phyloP scores from a whole-genome alignment of 1,140 invertebrate species.

The Eumeta japonica region DNA sequence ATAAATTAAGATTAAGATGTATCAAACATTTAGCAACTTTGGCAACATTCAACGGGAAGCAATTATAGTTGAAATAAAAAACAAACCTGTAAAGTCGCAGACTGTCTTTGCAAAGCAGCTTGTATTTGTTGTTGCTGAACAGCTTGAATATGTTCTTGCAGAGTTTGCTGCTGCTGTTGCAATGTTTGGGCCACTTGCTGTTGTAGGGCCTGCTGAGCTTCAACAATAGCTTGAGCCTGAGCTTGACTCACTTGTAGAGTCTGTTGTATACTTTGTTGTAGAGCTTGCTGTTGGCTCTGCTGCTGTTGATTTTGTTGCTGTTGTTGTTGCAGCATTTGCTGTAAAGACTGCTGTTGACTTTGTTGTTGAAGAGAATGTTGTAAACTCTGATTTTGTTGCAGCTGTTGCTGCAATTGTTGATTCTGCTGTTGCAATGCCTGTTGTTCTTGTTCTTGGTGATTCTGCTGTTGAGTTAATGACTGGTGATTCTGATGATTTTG shows the following conservation, averaged over 20 bases:
- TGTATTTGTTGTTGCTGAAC: conserved; percentile 50
- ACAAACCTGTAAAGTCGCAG: conserved; percentile 39
- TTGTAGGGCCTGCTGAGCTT: conserved; percentile 41
- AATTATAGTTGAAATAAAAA: neutral
- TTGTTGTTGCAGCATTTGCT: conserved; percentile 41
- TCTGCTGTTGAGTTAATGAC: conserved; percentile 33
- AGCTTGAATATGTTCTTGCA: conserved; percentile 44
- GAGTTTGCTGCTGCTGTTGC: conserved; percentile 42
- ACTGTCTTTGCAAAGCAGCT: conserved; percentile 45
- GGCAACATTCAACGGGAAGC: neutral
- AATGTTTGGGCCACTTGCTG: conserved; percentile 46
- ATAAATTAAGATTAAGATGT: conserved; percentile 1
- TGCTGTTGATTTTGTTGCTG: conserved; percentile 15
- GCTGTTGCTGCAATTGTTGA: conserved; percentile 39
- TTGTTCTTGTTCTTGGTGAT: conserved; percentile 39
- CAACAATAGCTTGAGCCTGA: conserved; percentile 40
- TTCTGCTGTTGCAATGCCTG: conserved; percentile 39
- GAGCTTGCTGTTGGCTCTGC: conserved; percentile 27
- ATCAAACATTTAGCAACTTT: conserved; percentile 1
- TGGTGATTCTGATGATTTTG: conserved; percentile 33
- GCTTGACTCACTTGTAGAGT: conserved; percentile 43
- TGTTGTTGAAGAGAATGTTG: conserved; percentile 28
- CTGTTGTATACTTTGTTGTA: conserved; percentile 37
- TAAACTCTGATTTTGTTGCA: conserved; percentile 47
- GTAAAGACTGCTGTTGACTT: conserved; percentile 55